A percentile compares a stretch with the other conserved stretches of the same genome.
phyloP scores from a whole-genome alignment of 1,140 invertebrate species.

The Hirudo medicinalis region DNA sequence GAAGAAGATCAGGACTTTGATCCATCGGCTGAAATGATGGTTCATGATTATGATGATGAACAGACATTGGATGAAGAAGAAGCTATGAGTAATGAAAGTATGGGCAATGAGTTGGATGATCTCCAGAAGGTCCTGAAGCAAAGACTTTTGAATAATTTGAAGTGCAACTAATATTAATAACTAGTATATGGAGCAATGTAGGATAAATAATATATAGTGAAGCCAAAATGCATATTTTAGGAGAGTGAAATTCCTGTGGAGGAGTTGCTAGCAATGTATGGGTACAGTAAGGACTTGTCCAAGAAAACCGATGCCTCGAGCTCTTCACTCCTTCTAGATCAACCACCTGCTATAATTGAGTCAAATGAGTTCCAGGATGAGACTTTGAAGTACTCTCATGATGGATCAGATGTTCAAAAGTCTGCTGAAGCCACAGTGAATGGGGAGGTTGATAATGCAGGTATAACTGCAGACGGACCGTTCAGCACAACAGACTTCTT shows the following conservation, averaged over 20 bases:
- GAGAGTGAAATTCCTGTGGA: constrained; percentile 79
- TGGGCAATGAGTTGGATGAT: constrained; percentile 70
- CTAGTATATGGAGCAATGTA: neutral
- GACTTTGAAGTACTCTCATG: too few relatives aligned
- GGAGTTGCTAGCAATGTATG: constrained; percentile 74
- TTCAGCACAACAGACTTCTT: too few relatives aligned
- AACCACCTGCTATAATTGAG: too few relatives aligned
- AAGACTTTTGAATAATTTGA: neutral
- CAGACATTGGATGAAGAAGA: constrained; percentile 89
- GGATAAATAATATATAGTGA: too few relatives aligned
- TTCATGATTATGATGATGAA: constrained; percentile 93
- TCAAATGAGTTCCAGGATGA: too few relatives aligned
- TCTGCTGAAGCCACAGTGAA: too few relatives aligned
- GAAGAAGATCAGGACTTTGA: constrained; percentile 53
- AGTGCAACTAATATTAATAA: neutral
- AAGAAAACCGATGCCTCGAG: neutral
- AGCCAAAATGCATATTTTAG: constrained; percentile 28
- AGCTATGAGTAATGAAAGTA: constrained; percentile 57
- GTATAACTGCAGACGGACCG: too few relatives aligned
- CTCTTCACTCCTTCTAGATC: too few relatives aligned
- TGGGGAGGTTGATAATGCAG: too few relatives aligned
- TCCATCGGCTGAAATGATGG: constrained; percentile 70
- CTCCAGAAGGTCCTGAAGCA: constrained; percentile 57
- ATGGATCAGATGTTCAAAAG: too few relatives aligned
- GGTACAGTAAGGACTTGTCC: constrained; percentile 43